Evolutionary conservation across 2,113 vertebrate genomes (phyloP).

Genomic region (Pollimyrus isidori): DNA sequence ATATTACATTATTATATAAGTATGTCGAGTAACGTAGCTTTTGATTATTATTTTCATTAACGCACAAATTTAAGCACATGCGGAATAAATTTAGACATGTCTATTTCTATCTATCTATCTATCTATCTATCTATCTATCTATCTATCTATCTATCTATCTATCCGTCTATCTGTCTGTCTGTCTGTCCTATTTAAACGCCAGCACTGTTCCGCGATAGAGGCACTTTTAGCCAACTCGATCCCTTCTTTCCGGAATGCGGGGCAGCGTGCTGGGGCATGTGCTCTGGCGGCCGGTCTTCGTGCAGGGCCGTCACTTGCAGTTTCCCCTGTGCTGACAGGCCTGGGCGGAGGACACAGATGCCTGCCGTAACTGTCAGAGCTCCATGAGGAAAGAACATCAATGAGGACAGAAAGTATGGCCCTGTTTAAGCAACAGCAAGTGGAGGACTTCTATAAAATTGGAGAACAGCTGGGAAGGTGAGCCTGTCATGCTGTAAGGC

Average conservation of each 20-base stretch:
- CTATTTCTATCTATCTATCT: not conserved
- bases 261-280: constrained; percentile 28
- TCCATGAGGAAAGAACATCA: constrained; percentile 44
- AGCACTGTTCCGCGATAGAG: not conserved
- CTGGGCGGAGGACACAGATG: not conserved
- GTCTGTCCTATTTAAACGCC: not conserved
- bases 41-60: not conserved
- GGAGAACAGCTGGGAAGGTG: constrained; percentile 86
- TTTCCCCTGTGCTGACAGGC: constrained; percentile 14
- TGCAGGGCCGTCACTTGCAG: not conserved
- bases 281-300: not conserved
- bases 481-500: constrained; percentile 33
- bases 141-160: not conserved
- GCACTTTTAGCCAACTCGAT: not conserved
- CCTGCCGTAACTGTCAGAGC: constrained; percentile 16
- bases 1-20: not conserved
- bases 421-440: constrained; percentile 85
- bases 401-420: constrained; percentile 83
- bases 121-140: not conserved
- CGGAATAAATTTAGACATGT: not conserved
- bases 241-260: constrained; percentile 26
- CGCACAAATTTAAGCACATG: not conserved
- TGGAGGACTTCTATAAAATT: constrained; percentile 86
- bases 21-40: not conserved
- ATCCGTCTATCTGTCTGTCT: not conserved